Base-by-base conservation (phyloP, 2,888 invertebrate species). In the Parapristionchus giblindavisi region DNA sequence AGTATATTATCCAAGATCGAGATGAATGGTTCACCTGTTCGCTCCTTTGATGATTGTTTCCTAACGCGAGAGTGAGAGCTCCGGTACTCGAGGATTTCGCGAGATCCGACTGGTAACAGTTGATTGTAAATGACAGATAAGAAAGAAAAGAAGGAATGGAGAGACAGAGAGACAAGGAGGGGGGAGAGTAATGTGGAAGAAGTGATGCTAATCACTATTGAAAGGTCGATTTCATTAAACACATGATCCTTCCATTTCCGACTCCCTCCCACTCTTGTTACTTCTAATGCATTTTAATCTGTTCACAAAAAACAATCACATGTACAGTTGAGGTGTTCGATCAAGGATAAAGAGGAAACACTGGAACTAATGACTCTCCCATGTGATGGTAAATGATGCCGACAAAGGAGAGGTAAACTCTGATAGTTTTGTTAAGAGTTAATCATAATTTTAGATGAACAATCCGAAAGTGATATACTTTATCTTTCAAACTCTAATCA, bases 71-170 rank as follows among this genome's bases (percentile, higher is more conserved):
- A 1, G 54, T 29, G 27, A 71, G 56, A n/a, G 70, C 70, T 17
- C 70, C 70, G 1, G 70, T 71, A 32, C 70, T 71, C 38, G 70
- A 71, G 29, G 70, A 71, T 48, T 71, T 71, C 34, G 70, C 70
- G 56, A 71, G 40, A 56, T 71, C 70, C 32, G 56, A 54, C 70
- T 71, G 70, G n/a, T n/a, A n/a, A n/a, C n/a, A n/a, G n/a, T n/a
- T n/a, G n/a, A n/a, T n/a, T n/a, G n/a, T n/a, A n/a, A n/a, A n/a
- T n/a, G n/a, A n/a, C n/a, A n/a, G n/a, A n/a, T n/a, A n/a, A n/a
- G n/a, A 56, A 54, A 38, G 68, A 68, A 34, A 27, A 52, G 52
- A 52, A 21, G 36, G 36, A 14, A 24, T n/a, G 56, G 27, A 27
- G 27, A 27, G 56, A 54, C 6, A 27, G 40, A 29, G 56, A 36